Evolutionary conservation across 2,113 vertebrate species (phyloP), one percentile per base, ranked within the genome.

Genomic region (Erythrocercus mccallii): DNA sequence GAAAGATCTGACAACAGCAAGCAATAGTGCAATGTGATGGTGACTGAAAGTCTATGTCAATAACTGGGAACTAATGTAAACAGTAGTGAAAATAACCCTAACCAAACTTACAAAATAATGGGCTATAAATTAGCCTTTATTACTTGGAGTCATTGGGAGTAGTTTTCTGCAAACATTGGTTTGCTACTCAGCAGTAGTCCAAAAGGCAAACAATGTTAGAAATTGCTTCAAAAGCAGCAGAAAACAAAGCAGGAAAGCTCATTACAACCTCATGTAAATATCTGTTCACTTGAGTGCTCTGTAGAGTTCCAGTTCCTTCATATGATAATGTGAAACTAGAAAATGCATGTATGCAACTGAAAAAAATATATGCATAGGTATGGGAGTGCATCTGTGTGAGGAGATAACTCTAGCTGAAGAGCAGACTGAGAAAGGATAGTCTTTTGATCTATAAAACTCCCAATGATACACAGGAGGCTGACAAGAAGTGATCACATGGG

Each of bases 221-320:
- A 94, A 86, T 61, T 69, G 50, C 54, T 86, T 81, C 79, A 92
- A 77, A 86, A 88, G 66, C 45, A 83, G 33, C 38, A 4, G 3
- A 90, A 69, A 82, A 82, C 71, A 88, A 94, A 93, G 66, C n/a
- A 65, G 61, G 66, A 85, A 37, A 69, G 62, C 62, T 94, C 71
- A 54, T 94, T 92, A 73, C 28, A 77, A 53, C 21, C 18, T 27
- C 22, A 0, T 7, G 1, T 77, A 92, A 90, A 76, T 84, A 50
- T 77, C 37, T 58, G 35, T 42, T 38, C 51, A 28, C 56, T 66
- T 40, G 12, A 92, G 40, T 22, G 30, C 53, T 61, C 24, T 27
- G 20, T 91, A 38, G 28, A 28, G 48, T 45, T 76, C 53, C 3
- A 3, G 50, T 57, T 84, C 47, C 77, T 70, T 86, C 54, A 38